Conservation (phyloP, 2,888 invertebrate genomes). For the Andrena marginata region DNA sequence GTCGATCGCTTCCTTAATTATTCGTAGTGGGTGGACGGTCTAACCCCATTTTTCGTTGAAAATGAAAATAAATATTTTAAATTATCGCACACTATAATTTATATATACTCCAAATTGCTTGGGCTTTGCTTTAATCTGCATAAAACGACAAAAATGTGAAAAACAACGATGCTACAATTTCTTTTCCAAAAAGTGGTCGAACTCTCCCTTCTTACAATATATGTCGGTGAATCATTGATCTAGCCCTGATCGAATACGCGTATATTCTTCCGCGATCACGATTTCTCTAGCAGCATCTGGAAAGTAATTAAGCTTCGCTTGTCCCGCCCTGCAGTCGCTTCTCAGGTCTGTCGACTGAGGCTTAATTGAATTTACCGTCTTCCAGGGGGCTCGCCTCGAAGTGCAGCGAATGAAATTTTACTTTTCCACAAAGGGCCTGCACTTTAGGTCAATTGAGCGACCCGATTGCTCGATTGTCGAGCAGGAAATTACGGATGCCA, state of each 20-base stretch:
- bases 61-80: too few relatives aligned
- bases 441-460: slow-evolving; percentile 34
- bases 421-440: slow-evolving; percentile 28
- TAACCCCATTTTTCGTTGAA: too few relatives aligned
- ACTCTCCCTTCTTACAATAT: too few relatives aligned
- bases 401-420: slow-evolving; percentile 44
- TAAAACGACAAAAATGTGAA: too few relatives aligned
- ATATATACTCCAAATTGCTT: too few relatives aligned
- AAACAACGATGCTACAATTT: too few relatives aligned
- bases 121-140: too few relatives aligned
- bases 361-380: slow-evolving; percentile 45
- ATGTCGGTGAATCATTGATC: not conserved
- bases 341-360: slow-evolving; percentile 30
- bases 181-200: too few relatives aligned
- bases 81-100: too few relatives aligned
- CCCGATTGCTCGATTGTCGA: slow-evolving; percentile 19
- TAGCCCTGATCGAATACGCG: not conserved
- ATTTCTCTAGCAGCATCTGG: slow-evolving; percentile 3
- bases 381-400: not conserved
- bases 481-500: slow-evolving; percentile 31
- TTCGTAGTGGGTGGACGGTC: too few relatives aligned
- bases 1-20: too few relatives aligned
- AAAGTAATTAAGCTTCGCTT: slow-evolving; percentile 41
- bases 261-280: not conserved
- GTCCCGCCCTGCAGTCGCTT: slow-evolving; percentile 9